Evolutionary conservation across 2,888 invertebrate species (phyloP), one percentile per base, ranked within the genome.

Genomic region (Dastarcus helophoroides): DNA sequence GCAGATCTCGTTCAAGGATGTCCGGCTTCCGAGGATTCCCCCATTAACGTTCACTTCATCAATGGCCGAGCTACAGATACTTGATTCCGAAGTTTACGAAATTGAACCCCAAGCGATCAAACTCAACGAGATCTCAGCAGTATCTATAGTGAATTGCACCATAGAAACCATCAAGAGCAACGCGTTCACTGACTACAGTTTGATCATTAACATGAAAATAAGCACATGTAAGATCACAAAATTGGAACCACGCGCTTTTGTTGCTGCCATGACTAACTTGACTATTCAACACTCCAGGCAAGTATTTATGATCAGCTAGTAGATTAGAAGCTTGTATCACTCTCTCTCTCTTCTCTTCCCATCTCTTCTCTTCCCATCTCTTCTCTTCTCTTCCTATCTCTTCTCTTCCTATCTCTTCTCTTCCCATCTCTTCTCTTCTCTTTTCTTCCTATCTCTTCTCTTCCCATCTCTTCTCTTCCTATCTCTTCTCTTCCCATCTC

Each of bases 251-350:
- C 68, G 66, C 43, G 77, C 79, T 13, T 58, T 81, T 34, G 67
- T 65, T 40, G 75, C 76, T 14, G 78, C 72, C 29, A 66, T 77
- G 33, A 67, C 63, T 22, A 75, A 73, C 48, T 63, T 81, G 33
- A 73, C 73, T 45, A 68, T 81, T 50, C 68, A 71, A 48, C 63
- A 72, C 55, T 73, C 76, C 37, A 72, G 65, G 79, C 79, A 52
- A 55, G 60, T 48, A 38, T 31, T 3, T 19, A n/a, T n/a, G n/a
- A n/a, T n/a, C n/a, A n/a, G n/a, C n/a, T n/a, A n/a, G n/a, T n/a
- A n/a, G n/a, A n/a, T n/a, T 26, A 13, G 11, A 14, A 10, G n/a
- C 7, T 9, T 8, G 10, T 31, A 7, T 8, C 8, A 10, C 11
- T 22, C 12, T 19, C 6, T 15, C 21, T 8, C n/a, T n/a, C 13